Evolutionary conservation across 1,140 invertebrate species (phyloP).

Genomic region (Orius insidiosus): DNA sequence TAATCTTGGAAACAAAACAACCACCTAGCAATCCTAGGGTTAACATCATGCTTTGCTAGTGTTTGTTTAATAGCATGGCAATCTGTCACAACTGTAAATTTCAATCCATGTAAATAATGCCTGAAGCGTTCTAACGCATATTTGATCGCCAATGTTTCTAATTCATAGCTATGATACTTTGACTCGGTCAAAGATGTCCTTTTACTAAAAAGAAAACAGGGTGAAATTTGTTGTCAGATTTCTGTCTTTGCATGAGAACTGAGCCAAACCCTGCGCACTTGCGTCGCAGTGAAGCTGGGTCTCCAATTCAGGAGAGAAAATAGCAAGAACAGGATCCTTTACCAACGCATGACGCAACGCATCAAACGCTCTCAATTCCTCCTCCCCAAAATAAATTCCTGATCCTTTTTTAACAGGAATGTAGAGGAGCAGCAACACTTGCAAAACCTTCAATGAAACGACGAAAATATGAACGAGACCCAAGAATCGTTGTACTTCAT

Average conservation of each 20-base stretch:
- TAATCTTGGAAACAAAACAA: slow-evolving; percentile 21
- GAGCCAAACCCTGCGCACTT: slow-evolving; percentile 18
- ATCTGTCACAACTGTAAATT: slow-evolving; percentile 20
- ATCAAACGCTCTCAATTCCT: slow-evolving; percentile 13
- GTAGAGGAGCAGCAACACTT: slow-evolving; percentile 19
- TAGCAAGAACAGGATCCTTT: slow-evolving; percentile 15
- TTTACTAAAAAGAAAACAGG: slow-evolving; percentile 28
- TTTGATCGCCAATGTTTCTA: slow-evolving; percentile 32
- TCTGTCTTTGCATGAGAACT: slow-evolving; percentile 22
- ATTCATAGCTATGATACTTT: slow-evolving; percentile 29
- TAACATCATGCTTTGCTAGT: slow-evolving; percentile 21
- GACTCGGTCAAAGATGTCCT: slow-evolving; percentile 25
- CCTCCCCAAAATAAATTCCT: slow-evolving; percentile 16
- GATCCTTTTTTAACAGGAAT: slow-evolving; percentile 16
- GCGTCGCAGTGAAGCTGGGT: slow-evolving; percentile 17
- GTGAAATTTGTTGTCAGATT: slow-evolving; percentile 20
- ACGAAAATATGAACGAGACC: slow-evolving; percentile 21
- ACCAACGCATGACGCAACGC: slow-evolving; percentile 14
- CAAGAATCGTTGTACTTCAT: slow-evolving; percentile 19
- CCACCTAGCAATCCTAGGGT: slow-evolving; percentile 19
- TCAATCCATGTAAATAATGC: slow-evolving; percentile 28
- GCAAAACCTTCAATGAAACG: slow-evolving; percentile 20
- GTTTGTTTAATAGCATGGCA: slow-evolving; percentile 23
- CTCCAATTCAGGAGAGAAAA: slow-evolving; percentile 13
- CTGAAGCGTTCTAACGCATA: slow-evolving; percentile 30